These are phyloP conservation scores for Caenorhabditis uteleia DNA, from an alignment of 2,888 invertebrate species.

Conservation along the genomic window DNA sequence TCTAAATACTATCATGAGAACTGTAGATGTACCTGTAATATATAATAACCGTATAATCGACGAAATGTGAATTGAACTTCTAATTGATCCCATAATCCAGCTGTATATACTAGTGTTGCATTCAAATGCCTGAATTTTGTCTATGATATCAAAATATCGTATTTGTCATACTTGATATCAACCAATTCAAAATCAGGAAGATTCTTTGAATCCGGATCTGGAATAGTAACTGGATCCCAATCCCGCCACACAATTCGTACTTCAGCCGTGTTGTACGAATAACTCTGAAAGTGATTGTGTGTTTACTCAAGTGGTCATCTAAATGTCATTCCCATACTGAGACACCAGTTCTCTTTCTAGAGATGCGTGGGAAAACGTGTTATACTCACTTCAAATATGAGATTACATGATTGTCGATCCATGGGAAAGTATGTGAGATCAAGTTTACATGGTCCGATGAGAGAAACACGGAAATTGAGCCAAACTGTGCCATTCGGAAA, in stretches of 20 bases:
- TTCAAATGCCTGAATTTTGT: conserved; percentile 50
- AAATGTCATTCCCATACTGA: conserved; percentile 29
- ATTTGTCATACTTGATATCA: conserved; percentile 39
- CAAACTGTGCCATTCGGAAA: conserved; percentile 69
- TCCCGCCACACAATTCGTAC: conserved; percentile 68
- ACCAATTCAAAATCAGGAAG: conserved; percentile 68
- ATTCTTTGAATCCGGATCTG: conserved; percentile 65
- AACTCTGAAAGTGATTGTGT: conserved; percentile 52
- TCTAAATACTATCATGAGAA: background rate
- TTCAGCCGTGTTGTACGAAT: conserved; percentile 69
- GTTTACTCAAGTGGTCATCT: conserved; percentile 8
- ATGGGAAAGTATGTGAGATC: conserved; percentile 67
- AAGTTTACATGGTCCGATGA: conserved; percentile 67
- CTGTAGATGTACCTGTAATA: conserved; percentile 57
- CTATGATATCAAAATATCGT: background rate
- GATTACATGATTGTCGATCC: conserved; percentile 68
- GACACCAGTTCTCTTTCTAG: background rate
- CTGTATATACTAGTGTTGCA: conserved; percentile 66
- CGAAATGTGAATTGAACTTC: conserved; percentile 67
- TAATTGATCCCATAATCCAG: conserved; percentile 69
- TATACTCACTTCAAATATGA: conserved; percentile 66
- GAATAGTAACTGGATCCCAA: conserved; percentile 68
- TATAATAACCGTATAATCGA: conserved; percentile 69
- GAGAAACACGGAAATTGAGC: conserved; percentile 63
- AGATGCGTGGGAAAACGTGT: background rate